phyloP scores from a whole-genome alignment of 2,113 vertebrate genomes.

The Dinomys branickii region DNA sequence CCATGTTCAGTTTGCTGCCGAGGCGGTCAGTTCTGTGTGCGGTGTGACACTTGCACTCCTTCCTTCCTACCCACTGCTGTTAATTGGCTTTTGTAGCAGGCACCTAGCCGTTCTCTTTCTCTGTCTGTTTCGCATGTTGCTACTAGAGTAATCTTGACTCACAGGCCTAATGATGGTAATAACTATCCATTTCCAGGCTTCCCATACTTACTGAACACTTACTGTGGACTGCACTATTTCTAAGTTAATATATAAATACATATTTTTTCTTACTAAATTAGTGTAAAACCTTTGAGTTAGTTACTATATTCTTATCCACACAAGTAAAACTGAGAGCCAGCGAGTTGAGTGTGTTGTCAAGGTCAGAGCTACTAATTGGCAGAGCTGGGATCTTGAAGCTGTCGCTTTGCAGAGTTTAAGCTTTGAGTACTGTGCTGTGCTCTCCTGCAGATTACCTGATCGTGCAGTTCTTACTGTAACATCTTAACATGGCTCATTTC shows the following conservation, averaged over 20 bases:
- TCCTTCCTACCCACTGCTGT: not conserved
- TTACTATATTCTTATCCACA: not conserved
- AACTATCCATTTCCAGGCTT: not conserved
- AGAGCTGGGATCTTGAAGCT: slow-evolving; percentile 25
- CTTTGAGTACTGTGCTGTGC: not conserved
- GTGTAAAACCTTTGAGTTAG: not conserved
- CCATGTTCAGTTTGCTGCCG: not conserved
- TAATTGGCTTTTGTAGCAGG: not conserved
- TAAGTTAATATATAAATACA: not conserved
- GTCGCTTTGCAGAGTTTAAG: not conserved
- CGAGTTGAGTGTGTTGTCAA: not conserved
- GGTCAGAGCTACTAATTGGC: slow-evolving; percentile 2
- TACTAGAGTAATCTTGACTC: slow-evolving; percentile 26
- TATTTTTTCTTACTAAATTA: no score
- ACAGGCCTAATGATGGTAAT: not conserved
- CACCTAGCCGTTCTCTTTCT: slow-evolving; percentile 19
- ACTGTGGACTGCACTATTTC: not conserved
- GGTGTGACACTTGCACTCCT: not conserved
- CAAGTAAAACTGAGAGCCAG: slow-evolving; percentile 13
- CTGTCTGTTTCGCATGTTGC: not conserved
- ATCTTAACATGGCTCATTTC: not conserved
- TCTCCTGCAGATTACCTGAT: not conserved
- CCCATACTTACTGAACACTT: not conserved
- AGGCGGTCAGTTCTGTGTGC: not conserved
- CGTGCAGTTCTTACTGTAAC: not conserved